Evolutionary conservation across 2,113 vertebrate genomes (phyloP).

Genomic region (Takifugu flavidus): DNA sequence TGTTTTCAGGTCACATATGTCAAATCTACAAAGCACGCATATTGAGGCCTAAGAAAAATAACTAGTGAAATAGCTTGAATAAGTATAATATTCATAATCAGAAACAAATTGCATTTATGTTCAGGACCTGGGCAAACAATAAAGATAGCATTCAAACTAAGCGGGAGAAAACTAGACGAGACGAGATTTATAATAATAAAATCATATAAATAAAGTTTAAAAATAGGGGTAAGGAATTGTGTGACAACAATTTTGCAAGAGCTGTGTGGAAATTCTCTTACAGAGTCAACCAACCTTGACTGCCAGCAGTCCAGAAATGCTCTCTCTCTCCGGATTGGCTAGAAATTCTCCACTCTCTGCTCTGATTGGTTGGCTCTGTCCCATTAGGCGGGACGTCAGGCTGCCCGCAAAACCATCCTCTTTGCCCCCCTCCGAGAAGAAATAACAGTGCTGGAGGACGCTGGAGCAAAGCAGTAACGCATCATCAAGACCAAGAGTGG

Average conservation of each 20-base stretch:
- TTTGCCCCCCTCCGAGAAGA: slow-evolving; percentile 38
- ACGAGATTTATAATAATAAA: too few species aligned
- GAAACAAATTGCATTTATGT: too few species aligned
- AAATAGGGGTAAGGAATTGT: not conserved
- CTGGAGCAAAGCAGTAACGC: slow-evolving; percentile 52
- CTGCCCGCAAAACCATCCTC: slow-evolving; percentile 42
- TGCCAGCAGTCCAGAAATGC: not conserved
- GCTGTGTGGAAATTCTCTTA: slow-evolving; percentile 54
- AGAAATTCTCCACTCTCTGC: slow-evolving; percentile 20
- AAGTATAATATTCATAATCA: too few species aligned
- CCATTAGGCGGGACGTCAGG: slow-evolving; percentile 44
- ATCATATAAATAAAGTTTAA: too few species aligned
- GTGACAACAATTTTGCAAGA: slow-evolving; percentile 24
- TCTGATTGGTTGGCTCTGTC: slow-evolving; percentile 60
- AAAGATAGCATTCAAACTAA: too few species aligned
- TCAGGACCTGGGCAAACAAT: too few species aligned
- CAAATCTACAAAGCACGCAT: too few species aligned
- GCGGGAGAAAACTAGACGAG: too few species aligned
- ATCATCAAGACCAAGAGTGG: slow-evolving; percentile 63
- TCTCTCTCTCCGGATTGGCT: slow-evolving; percentile 61
- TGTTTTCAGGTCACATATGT: too few species aligned
- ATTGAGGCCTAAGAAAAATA: too few species aligned
- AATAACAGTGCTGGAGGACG: slow-evolving; percentile 61
- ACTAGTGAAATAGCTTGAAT: too few species aligned
- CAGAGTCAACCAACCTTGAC: slow-evolving; percentile 78